Evolutionary conservation across 2,888 invertebrate genomes (phyloP), one percentile per base, ranked within the genome.

Genomic region (Galeopsomyia nigrocyanea): DNA sequence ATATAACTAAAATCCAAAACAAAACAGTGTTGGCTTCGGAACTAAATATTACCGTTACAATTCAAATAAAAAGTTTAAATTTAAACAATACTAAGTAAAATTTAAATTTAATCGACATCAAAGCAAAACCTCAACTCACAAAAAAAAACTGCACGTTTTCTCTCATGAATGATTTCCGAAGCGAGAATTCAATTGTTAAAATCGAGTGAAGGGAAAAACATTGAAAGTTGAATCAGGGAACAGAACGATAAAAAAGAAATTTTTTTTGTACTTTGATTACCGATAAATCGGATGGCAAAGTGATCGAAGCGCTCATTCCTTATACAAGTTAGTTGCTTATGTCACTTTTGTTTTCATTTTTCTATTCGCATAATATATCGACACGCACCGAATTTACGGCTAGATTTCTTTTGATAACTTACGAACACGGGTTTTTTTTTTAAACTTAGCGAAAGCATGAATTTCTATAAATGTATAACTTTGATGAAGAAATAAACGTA

Each of bases 391-490:
- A 26, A 39, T 39, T 39, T 39, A 39, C 39, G 39, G 26, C 39
- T 39, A 39, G 5, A 10, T 39, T 39, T 7, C 39, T 10, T 39
- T 39, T 39, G 39, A 39, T 39, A 39, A 39, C 39, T 39, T 39
- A 39, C 13, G 7, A 39, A 39, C 39, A 39, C 10, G 39, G 10
- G 39, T 49, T 63, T 47, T 63, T 69, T 63, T 51, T 63, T 46
- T 3, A 22, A 14, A 31, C 47, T 57, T 68, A 65, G 22, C 55
- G 49, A 73, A 55, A 68, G 5, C 49, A 64, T 73, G 39, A 58
- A 73, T 73, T 73, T 62, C 66, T 57, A 66, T 61, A 49, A 57
- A 57, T 69, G 66, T 66, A 66, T 62, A 31, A 31, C 69, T 57
- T 66, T 47, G 22, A 64, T 47, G 22, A 55, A 64, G 39, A 60